Evolutionary conservation across 2,797 vertebrate species (phyloP).

Genomic region (Diceros bicornis): DNA sequence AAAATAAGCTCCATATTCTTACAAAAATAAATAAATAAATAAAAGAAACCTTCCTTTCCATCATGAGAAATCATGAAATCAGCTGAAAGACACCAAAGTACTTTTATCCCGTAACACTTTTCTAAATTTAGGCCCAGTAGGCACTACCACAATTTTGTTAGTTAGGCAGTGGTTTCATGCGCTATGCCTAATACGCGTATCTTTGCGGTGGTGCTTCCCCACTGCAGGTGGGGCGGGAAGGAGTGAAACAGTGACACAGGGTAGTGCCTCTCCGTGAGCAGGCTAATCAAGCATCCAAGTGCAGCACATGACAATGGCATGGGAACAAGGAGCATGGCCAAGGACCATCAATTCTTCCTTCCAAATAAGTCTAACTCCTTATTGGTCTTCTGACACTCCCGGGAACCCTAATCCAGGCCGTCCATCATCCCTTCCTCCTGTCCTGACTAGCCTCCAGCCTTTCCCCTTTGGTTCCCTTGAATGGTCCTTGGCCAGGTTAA

Average conservation of each 20-base stretch:
- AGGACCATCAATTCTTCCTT: background rate
- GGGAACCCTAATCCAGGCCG: background rate
- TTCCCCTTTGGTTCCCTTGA: background rate
- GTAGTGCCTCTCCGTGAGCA: background rate
- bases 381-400: background rate
- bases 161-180: background rate
- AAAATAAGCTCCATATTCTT: background rate
- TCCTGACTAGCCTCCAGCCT: background rate
- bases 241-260: background rate
- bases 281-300: background rate
- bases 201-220: background rate
- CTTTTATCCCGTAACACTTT: background rate
- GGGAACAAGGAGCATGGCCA: background rate
- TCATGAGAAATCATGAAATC: background rate
- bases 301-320: fast-evolving
- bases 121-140: background rate
- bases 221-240: background rate
- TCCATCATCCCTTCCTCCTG: background rate
- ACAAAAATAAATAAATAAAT: background rate
- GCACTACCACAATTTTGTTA: background rate
- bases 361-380: background rate
- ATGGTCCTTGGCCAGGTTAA: background rate
- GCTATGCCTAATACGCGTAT: background rate
- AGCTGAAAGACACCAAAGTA: background rate
- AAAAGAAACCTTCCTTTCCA: background rate